Evolutionary conservation across 2,888 invertebrate species (phyloP).

Genomic region (Lymantria dispar): DNA sequence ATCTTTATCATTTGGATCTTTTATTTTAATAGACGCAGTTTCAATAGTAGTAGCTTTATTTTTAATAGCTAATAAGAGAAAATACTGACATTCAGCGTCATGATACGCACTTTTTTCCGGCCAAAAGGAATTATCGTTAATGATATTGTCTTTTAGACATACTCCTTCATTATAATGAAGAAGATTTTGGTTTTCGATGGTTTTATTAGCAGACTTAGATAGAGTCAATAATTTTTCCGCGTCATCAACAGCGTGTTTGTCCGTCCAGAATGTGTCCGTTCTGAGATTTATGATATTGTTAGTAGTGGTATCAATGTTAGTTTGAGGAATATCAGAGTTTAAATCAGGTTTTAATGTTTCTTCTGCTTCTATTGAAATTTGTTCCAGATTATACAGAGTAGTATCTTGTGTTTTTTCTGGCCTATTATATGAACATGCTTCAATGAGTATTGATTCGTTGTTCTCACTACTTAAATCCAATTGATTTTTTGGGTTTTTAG

Average conservation of each 20-base stretch:
- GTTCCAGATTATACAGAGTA: background rate
- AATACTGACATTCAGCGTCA: slow-evolving; percentile 85
- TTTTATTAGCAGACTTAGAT: slow-evolving; percentile 38
- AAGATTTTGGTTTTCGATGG: slow-evolving; percentile 20
- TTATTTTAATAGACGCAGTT: slow-evolving; percentile 40
- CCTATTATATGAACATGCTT: slow-evolving; percentile 12
- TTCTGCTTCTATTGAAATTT: background rate
- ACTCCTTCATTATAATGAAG: slow-evolving; percentile 25
- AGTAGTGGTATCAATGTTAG: slow-evolving; percentile 56
- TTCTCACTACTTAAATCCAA: background rate
- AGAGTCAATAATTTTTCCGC: slow-evolving; percentile 73
- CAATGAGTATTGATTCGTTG: slow-evolving; percentile 1
- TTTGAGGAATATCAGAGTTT: slow-evolving; percentile 25
- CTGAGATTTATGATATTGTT: slow-evolving; percentile 59
- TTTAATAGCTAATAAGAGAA: slow-evolving; percentile 76
- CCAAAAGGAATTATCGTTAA: slow-evolving; percentile 82
- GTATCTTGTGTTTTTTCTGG: slow-evolving; percentile 12
- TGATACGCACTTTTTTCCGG: slow-evolving; percentile 83
- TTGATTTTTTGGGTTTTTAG: background rate
- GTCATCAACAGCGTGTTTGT: slow-evolving; percentile 81
- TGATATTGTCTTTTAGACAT: slow-evolving; percentile 55
- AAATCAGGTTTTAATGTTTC: slow-evolving; percentile 15
- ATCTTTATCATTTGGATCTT: slow-evolving; percentile 82
- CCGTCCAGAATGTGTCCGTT: slow-evolving; percentile 83
- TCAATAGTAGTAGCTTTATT: slow-evolving; percentile 48